These are phyloP conservation scores for Cordilura impudica DNA, from an alignment of 2,888 invertebrate genomes.

Conservation along the genomic window DNA sequence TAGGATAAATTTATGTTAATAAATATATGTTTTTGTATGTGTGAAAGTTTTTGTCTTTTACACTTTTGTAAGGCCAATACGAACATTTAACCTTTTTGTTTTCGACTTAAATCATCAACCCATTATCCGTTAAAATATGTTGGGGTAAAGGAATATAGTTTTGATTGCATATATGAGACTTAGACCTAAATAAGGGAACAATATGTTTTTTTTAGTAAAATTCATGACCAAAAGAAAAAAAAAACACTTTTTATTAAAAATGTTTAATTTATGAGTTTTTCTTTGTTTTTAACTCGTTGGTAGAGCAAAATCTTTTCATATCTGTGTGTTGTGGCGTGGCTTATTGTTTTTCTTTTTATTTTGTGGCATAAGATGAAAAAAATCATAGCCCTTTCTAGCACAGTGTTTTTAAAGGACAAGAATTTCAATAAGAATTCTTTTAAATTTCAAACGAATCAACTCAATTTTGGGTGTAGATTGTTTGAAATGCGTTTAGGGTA, in stretches of 20 bases:
- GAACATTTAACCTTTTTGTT: slow-evolving; percentile 29
- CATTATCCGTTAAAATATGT: not conserved
- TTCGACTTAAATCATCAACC: not conserved
- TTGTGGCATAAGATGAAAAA: slow-evolving; percentile 13
- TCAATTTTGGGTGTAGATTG: too few relatives aligned
- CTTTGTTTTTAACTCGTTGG: slow-evolving; percentile 34
- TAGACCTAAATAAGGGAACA: slow-evolving; percentile 23
- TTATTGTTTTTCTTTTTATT: slow-evolving; percentile 13
- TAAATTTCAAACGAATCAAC: too few relatives aligned
- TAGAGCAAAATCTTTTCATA: slow-evolving; percentile 11
- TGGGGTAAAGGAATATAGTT: not conserved
- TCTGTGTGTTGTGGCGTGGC: not conserved
- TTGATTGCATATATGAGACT: not conserved
- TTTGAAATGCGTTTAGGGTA: too few relatives aligned
- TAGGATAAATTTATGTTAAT: slow-evolving; percentile 11
- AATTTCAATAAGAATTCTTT: too few relatives aligned
- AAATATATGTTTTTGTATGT: not conserved
- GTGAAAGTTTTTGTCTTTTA: not conserved
- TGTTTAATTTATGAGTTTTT: slow-evolving; percentile 47
- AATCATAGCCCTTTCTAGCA: slow-evolving; percentile 20
- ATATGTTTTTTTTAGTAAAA: slow-evolving; percentile 25
- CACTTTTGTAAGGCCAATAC: slow-evolving; percentile 20
- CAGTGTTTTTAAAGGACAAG: not conserved
- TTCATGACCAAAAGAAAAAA: slow-evolving; percentile 3
- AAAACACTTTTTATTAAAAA: slow-evolving; percentile 36